Evolutionary conservation across 2,888 invertebrate genomes (phyloP).

Genomic region (Drosophila subquinaria): DNA sequence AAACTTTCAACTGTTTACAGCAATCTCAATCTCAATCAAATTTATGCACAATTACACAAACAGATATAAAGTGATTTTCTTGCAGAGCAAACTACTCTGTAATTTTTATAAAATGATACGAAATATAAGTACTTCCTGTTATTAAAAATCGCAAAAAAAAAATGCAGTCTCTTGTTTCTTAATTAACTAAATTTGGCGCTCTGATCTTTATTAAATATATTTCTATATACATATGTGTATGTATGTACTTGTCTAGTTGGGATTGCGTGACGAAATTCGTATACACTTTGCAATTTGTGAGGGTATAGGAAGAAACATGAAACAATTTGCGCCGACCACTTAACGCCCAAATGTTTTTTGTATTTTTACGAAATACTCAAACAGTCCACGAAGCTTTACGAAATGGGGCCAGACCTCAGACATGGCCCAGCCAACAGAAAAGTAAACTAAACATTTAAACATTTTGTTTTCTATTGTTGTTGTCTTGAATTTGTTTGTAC

Average conservation of each 20-base stretch:
- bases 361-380: slow-evolving; percentile 68
- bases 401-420: slow-evolving; percentile 62
- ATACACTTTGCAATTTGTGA: slow-evolving; percentile 7
- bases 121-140: slow-evolving; percentile 2
- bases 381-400: slow-evolving; percentile 62
- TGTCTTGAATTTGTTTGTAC: slow-evolving; percentile 37
- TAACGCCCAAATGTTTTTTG: slow-evolving; percentile 48
- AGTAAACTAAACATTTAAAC: slow-evolving; percentile 62
- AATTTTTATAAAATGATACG: not conserved
- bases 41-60: slow-evolving; percentile 55
- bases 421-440: slow-evolving; percentile 33
- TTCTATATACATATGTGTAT: not conserved
- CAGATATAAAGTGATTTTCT: not conserved
- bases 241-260: not conserved
- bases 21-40: slow-evolving; percentile 35
- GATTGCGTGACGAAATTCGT: slow-evolving; percentile 9
- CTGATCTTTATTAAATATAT: not conserved
- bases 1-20: slow-evolving; percentile 58
- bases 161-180: not conserved
- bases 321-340: slow-evolving; percentile 58
- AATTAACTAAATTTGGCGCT: not conserved
- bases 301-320: slow-evolving; percentile 29
- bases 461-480: slow-evolving; percentile 16
- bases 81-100: slow-evolving; percentile 8
- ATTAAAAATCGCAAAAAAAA: slow-evolving; percentile 5